A percentile compares a stretch with the other conserved stretches of the same genome.
Conservation (phyloP, 2,888 invertebrate genomes). For the Microplitis deprimator region DNA sequence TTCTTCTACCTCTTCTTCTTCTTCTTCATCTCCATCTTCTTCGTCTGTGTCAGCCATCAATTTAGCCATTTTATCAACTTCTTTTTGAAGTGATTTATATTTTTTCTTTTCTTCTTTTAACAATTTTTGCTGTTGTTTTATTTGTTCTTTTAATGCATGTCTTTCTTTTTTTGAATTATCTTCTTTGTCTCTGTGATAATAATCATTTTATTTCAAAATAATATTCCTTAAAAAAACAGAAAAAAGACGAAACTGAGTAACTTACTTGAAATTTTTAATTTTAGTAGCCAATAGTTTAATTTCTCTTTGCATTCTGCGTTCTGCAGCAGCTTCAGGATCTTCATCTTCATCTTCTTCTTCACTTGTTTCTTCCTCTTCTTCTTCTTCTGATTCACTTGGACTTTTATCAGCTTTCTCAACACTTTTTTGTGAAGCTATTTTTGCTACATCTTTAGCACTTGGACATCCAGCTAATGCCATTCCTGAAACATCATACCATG, state of each 20-base stretch:
- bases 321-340: conserved; percentile 78
- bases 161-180: conserved; percentile 85
- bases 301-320: conserved; percentile 77
- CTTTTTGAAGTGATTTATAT: conserved; percentile 86
- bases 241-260: conserved; percentile 22
- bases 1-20: conserved; percentile 72
- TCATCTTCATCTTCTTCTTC: conserved; percentile 77
- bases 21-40: conserved; percentile 80
- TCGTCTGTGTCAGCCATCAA: conserved; percentile 87
- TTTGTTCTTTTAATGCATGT: conserved; percentile 82
- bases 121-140: conserved; percentile 85
- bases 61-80: conserved; percentile 92
- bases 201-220: conserved; percentile 8
- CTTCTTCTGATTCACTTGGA: conserved; percentile 73
- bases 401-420: conserved; percentile 62
- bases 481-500: conserved; percentile 68
- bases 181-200: conserved; percentile 75
- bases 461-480: conserved; percentile 70
- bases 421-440: conserved; percentile 68
- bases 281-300: conserved; percentile 77
- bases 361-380: conserved; percentile 75
- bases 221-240: conserved; percentile 1
- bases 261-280: conserved; percentile 71
- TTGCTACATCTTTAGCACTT: conserved; percentile 69
- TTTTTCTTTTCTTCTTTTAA: conserved; percentile 87